phyloP scores from a whole-genome alignment of 2,888 invertebrate genomes.

The Beris morrisii region DNA sequence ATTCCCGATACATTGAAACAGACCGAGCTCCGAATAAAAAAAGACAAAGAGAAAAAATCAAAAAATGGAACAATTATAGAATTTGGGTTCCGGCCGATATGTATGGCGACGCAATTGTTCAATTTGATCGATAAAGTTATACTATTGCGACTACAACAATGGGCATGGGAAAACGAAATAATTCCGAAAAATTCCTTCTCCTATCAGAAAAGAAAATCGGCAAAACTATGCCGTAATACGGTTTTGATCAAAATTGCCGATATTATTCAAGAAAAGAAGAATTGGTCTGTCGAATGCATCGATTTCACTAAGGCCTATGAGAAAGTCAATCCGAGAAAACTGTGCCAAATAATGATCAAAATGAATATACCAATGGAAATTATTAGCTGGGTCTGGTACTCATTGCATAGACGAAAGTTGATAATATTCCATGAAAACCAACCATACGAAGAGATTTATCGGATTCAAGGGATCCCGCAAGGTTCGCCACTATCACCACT shows the following conservation, averaged over 20 bases:
- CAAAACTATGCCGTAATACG: background rate
- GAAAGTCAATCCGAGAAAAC: slow-evolving; percentile 1
- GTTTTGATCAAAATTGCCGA: slow-evolving; percentile 3
- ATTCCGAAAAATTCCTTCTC: background rate
- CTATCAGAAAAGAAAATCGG: slow-evolving; percentile 14
- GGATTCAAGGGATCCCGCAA: background rate
- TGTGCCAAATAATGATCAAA: slow-evolving; percentile 2
- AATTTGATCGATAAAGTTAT: slow-evolving; percentile 5
- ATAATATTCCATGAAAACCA: background rate
- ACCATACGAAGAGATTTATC: background rate
- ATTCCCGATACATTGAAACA: background rate
- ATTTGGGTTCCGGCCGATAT: slow-evolving; percentile 1
- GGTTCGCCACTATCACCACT: slow-evolving; percentile 11
- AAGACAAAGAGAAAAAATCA: background rate
- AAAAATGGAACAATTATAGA: background rate
- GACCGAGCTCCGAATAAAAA: background rate
- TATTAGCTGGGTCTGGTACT: slow-evolving; percentile 13
- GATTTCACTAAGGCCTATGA: slow-evolving; percentile 7
- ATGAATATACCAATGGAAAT: slow-evolving; percentile 3
- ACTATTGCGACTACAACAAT: background rate
- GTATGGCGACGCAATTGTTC: slow-evolving; percentile 3
- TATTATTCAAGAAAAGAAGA: background rate
- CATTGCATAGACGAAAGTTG: background rate
- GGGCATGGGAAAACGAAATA: background rate
- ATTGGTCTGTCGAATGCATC: background rate